Percentiles rank a stretch among this genome's conserved stretches.
Evolutionary conservation across 2,113 vertebrate genomes (phyloP).

Genomic region (Galeopterus variegatus): DNA sequence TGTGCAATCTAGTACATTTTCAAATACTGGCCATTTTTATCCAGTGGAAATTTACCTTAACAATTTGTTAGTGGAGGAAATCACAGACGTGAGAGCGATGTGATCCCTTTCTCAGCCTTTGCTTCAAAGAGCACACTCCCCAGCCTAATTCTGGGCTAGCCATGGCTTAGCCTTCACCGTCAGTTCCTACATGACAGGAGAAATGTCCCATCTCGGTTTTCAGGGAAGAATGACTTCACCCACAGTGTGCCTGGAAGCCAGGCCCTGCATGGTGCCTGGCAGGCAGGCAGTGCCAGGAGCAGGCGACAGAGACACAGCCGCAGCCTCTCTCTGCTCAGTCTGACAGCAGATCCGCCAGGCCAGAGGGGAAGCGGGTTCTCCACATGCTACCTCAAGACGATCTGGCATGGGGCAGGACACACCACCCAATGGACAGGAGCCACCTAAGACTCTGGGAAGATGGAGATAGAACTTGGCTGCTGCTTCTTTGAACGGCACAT

Average conservation of each 20-base stretch:
- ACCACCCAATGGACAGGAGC: background rate
- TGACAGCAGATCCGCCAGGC: background rate
- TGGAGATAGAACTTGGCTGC: background rate
- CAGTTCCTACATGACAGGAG: background rate
- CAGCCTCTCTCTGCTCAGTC: background rate
- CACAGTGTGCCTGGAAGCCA: background rate
- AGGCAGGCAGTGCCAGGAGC: background rate
- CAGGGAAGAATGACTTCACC: slow-evolving; percentile 56
- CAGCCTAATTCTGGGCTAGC: background rate
- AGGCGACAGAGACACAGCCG: background rate
- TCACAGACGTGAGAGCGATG: background rate
- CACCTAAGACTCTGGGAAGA: background rate
- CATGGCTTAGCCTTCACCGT: background rate
- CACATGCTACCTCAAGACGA: background rate
- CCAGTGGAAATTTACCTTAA: slow-evolving; percentile 61
- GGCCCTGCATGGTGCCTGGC: background rate
- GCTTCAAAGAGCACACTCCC: background rate
- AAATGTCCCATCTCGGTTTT: background rate
- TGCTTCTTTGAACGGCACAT: background rate
- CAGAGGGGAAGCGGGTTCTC: background rate
- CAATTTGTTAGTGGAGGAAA: slow-evolving; percentile 71
- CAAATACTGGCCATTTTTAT: background rate
- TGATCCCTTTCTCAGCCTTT: background rate
- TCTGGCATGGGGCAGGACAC: background rate
- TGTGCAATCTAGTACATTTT: background rate